Evolutionary conservation across 92 coral and sea anemone genomes (phyloP), one percentile per base, ranked within the genome.

Genomic region (Paragorgia papillata): DNA sequence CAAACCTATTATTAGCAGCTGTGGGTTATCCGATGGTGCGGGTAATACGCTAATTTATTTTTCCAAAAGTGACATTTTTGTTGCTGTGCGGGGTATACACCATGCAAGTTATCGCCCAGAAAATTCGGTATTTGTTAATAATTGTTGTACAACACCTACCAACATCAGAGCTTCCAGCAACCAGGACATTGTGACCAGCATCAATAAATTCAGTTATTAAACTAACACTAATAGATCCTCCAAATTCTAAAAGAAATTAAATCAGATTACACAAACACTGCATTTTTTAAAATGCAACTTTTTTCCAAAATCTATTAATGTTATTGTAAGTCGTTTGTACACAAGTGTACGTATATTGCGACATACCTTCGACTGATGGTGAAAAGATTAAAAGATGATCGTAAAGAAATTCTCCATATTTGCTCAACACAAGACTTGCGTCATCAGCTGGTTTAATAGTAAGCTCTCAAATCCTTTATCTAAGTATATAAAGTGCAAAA

Each of bases 181-280:
- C 92, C 20, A 94, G 85, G 12, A 94, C 95, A 83, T 94, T 94
- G 54, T 91, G 95, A 33, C 98, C 98, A 75, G 97, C 98, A 89
- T 94, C 98, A 51, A 94, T 94, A 70, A 93, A 93, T 62, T 93
- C 97, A 57, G 98, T 94, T 26, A 94, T 91, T 2, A 90, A 90
- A 55, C 98, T 76, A 59, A 94, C 98, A 68, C 89, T 94, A 39
- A 94, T 59, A 27, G 96, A 90, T 17, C 98, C 98, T 44, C 98
- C 98, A 85, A 94, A 94, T 70, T 94, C 98, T 92, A 35, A 37
- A 75, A 46, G 22, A 10, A 37, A 28, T 3, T 55, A 39, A n/a
- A n/a, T n/a, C n/a, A n/a, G n/a, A n/a, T n/a, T n/a, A n/a, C n/a
- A n/a, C n/a, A n/a, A n/a, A n/a, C n/a, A n/a, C n/a, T n/a, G n/a